Percentiles rank a stretch among this genome's conserved stretches.
Evolutionary conservation across 2,113 vertebrate species (phyloP).

Genomic region (Zapornia atra): DNA sequence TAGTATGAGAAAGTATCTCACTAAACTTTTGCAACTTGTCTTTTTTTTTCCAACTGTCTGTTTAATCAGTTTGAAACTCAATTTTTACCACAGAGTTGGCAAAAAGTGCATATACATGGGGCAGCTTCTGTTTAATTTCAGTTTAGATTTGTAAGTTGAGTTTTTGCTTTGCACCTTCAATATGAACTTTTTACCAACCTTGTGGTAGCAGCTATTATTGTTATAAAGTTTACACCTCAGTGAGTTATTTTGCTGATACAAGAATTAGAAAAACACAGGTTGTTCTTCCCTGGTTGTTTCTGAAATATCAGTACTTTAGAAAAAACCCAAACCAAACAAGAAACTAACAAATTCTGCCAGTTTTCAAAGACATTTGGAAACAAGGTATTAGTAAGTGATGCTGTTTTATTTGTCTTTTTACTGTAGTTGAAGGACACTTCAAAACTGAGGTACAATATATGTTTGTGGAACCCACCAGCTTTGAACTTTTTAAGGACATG

Average conservation of each 20-base stretch:
- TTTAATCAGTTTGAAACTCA: not conserved
- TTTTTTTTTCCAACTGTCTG: not conserved
- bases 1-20: not conserved
- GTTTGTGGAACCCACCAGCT: not conserved
- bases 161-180: not conserved
- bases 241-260: not conserved
- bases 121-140: not conserved
- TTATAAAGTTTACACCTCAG: not conserved
- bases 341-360: not conserved
- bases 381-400: not conserved
- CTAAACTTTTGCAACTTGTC: not conserved
- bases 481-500: not conserved
- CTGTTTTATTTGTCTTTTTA: not conserved
- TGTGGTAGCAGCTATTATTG: not conserved
- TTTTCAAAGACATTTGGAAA: not conserved
- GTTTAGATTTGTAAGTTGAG: not conserved
- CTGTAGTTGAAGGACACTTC: not conserved
- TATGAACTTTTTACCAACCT: not conserved
- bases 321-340: too few relatives aligned
- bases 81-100: not conserved
- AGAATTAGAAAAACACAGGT: not conserved
- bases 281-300: not conserved
- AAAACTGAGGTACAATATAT: not conserved
- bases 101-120: not conserved
- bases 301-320: not conserved